Evolutionary conservation across 2,113 vertebrate genomes (phyloP).

Genomic region (Mystacornis crossleyi): DNA sequence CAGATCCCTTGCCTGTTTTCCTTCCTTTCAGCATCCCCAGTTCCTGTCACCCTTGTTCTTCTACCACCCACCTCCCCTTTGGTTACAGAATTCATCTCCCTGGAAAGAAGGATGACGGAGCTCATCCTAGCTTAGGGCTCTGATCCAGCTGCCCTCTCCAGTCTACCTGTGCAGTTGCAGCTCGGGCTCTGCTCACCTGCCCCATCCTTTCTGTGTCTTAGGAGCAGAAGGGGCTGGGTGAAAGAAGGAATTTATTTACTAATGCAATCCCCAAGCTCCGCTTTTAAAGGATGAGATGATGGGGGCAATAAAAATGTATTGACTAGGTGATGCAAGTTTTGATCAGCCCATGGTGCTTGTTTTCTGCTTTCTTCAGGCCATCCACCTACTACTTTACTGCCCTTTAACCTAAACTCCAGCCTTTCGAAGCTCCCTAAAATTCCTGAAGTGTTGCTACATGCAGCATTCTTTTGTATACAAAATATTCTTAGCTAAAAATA

Average conservation of each 20-base stretch:
- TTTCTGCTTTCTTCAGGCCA: neutral
- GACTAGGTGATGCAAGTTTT: neutral
- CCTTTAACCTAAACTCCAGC: neutral
- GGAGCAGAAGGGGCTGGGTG: neutral
- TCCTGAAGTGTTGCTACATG: neutral
- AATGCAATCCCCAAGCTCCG: neutral
- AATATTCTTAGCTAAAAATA: slow-evolving; percentile 54
- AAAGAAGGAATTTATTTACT: neutral
- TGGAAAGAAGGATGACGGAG: neutral
- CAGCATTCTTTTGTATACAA: neutral
- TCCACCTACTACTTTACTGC: neutral
- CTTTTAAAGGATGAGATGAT: neutral
- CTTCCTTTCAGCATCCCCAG: neutral
- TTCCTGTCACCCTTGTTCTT: neutral
- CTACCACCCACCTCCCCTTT: neutral
- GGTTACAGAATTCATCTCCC: neutral
- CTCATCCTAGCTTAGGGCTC: neutral
- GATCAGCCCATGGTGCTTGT: neutral
- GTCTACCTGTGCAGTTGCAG: neutral
- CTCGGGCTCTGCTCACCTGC: neutral
- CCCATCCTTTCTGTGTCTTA: too few relatives aligned
- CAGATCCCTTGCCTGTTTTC: neutral
- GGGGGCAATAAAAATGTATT: neutral
- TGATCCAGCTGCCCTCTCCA: neutral
- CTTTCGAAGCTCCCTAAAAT: neutral